Evolutionary conservation across 2,888 invertebrate species (phyloP).

Genomic region (Drosophila atripex): DNA sequence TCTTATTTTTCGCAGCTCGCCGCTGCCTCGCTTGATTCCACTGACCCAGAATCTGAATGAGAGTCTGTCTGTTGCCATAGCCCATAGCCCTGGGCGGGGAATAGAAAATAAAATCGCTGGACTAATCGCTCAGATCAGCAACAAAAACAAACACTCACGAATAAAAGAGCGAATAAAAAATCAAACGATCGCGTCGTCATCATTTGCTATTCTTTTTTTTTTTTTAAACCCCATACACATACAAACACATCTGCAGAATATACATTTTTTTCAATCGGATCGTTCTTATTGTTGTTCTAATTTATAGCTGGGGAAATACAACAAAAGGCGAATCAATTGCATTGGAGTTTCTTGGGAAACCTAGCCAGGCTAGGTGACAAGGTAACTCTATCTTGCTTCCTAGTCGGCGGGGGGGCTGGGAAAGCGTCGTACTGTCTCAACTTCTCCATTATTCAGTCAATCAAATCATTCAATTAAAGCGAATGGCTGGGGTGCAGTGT

Average conservation of each 20-base stretch:
- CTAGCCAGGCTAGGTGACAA: background rate
- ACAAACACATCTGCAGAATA: background rate
- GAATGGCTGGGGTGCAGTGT: background rate
- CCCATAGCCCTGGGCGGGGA: conserved; percentile 20
- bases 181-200: conserved; percentile 17
- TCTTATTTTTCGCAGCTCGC: conserved; percentile 1
- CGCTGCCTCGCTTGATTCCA: conserved; percentile 51
- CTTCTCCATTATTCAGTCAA: background rate
- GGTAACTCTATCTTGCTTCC: background rate
- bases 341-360: conserved; percentile 4
- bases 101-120: conserved; percentile 30
- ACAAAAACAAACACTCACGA: conserved; percentile 6
- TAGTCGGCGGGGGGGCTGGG: background rate
- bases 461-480: conserved; percentile 1
- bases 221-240: background rate
- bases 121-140: conserved; percentile 43
- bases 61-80: conserved; percentile 1
- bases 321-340: conserved; percentile 36
- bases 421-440: conserved; percentile 1
- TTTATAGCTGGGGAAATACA: conserved; percentile 13
- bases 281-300: conserved; percentile 23
- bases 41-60: conserved; percentile 65
- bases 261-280: no score
- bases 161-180: conserved; percentile 1
- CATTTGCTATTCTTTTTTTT: conserved; percentile 14